Evolutionary conservation across 2,113 vertebrate species (phyloP).

Genomic region (Festucalex cinctus): DNA sequence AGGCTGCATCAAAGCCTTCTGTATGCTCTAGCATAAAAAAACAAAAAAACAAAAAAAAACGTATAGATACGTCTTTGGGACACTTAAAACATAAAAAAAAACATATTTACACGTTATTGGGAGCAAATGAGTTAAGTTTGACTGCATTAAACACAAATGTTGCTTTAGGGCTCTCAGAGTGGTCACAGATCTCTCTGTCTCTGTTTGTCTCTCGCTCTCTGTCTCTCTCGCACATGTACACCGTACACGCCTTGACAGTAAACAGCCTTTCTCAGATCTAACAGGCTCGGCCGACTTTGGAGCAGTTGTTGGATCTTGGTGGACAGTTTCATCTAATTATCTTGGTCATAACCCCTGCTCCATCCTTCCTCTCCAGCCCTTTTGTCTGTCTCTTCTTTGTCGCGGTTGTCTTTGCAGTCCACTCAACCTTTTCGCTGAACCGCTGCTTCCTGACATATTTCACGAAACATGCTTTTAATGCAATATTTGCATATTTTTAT

Average conservation of each 20-base stretch:
- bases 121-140: too few species aligned
- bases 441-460: slow-evolving; percentile 10
- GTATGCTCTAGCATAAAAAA: too few species aligned
- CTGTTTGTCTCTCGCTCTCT: too few species aligned
- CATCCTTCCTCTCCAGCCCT: neutral
- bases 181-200: too few species aligned
- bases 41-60: too few species aligned
- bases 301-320: slow-evolving; percentile 35
- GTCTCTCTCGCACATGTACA: neutral
- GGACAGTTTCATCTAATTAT: slow-evolving; percentile 48
- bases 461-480: neutral
- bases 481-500: too few species aligned
- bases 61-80: too few species aligned
- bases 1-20: too few species aligned
- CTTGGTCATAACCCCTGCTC: slow-evolving; percentile 25
- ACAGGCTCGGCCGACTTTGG: slow-evolving; percentile 32
- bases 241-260: slow-evolving; percentile 20
- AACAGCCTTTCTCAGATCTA: slow-evolving; percentile 52
- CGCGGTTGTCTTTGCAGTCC: neutral
- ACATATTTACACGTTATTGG: too few species aligned
- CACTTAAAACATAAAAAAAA: too few species aligned
- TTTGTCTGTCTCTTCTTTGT: slow-evolving; percentile 11
- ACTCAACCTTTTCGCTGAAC: slow-evolving; percentile 20
- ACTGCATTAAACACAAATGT: too few species aligned
- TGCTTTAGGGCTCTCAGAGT: too few species aligned